phyloP scores from a whole-genome alignment of 2,113 vertebrate genomes.

The Leptobrachium ailaonicum region DNA sequence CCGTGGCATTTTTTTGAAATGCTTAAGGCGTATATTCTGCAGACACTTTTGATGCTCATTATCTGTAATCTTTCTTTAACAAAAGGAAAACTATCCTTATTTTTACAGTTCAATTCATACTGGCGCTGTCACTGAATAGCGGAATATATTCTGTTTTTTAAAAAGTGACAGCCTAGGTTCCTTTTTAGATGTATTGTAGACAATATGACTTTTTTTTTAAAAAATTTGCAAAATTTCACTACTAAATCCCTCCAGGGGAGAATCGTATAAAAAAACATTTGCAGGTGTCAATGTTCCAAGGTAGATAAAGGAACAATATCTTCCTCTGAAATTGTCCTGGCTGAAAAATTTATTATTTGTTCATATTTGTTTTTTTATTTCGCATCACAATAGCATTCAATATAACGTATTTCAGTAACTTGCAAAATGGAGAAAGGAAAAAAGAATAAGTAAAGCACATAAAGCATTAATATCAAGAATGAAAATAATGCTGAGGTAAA shows the following conservation, averaged over 20 bases:
- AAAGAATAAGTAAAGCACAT: not conserved
- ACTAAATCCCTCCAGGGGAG: conserved; percentile 16
- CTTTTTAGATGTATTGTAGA: conserved; percentile 14
- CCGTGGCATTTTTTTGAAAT: not conserved
- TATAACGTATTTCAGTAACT: conserved; percentile 19
- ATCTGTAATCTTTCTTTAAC: conserved; percentile 18
- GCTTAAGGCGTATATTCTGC: conserved; percentile 8
- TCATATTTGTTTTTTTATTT: conserved; percentile 8
- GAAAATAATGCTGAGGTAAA: not conserved
- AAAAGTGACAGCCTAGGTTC: conserved; percentile 9
- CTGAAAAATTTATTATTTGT: conserved; percentile 21
- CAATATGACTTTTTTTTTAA: not conserved
- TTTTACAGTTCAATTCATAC: conserved; percentile 36
- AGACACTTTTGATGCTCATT: conserved; percentile 2
- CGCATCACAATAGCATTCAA: not conserved
- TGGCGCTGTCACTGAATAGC: conserved; percentile 11
- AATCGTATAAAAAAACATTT: conserved; percentile 8
- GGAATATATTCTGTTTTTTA: conserved; percentile 11
- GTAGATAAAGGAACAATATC: conserved; percentile 20
- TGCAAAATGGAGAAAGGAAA: not conserved
- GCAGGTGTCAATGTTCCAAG: conserved; percentile 26
- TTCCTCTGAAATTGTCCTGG: conserved; percentile 1
- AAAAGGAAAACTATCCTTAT: conserved; percentile 15
- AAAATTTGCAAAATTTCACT: conserved; percentile 2
- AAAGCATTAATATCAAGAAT: not conserved